Percentiles rank a stretch among this genome's conserved stretches.
These are phyloP conservation scores for Loriculus beryllinus DNA, from an alignment of 2,797 vertebrate species.

Conservation along the genomic window DNA sequence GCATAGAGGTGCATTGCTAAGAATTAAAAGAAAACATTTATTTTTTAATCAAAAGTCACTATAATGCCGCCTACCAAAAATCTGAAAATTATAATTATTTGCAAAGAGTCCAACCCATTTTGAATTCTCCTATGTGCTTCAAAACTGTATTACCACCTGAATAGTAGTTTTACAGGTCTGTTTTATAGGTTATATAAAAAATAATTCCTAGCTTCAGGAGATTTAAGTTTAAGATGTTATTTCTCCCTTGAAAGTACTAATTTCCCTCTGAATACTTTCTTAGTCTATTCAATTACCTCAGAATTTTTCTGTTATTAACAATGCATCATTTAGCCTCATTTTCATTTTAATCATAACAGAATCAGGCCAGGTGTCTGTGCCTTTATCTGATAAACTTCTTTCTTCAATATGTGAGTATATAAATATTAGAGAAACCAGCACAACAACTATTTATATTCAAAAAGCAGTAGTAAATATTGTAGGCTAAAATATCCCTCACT, in stretches of 20 bases:
- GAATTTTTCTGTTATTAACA: conserved; percentile 7
- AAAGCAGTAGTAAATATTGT: background rate
- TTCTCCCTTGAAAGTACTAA: conserved; percentile 28
- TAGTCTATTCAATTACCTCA: background rate
- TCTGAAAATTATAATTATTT: background rate
- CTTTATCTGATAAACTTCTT: background rate
- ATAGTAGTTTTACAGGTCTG: background rate
- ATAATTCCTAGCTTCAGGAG: background rate
- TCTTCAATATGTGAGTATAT: background rate
- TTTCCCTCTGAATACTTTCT: background rate
- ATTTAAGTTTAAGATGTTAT: background rate
- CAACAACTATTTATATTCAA: background rate
- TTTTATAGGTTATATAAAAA: background rate
- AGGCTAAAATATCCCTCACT: background rate
- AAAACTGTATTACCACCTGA: background rate
- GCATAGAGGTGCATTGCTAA: background rate
- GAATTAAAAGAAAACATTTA: background rate
- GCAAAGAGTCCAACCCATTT: background rate
- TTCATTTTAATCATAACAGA: conserved; percentile 18
- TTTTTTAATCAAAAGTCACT: background rate
- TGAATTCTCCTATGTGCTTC: background rate
- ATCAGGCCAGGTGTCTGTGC: background rate
- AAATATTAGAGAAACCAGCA: background rate
- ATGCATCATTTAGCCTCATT: background rate
- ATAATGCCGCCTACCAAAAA: background rate